Evolutionary conservation across 30 jellyfish, hydroid and myxozoan species (phyloP).

Genomic region (Haliclystus octoradiatus): DNA sequence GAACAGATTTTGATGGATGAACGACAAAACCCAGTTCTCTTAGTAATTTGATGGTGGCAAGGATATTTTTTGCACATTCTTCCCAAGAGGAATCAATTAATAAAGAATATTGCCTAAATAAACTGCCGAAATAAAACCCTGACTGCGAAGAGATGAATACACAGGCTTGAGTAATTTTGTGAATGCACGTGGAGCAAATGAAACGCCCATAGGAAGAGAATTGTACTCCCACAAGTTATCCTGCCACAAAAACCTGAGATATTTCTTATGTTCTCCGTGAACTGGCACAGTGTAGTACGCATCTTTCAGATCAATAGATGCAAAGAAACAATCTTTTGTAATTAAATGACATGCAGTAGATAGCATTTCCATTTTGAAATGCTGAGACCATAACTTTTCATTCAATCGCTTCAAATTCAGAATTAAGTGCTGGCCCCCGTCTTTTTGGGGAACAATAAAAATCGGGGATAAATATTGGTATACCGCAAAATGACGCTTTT

Average conservation of each 20-base stretch:
- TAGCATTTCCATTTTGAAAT: background rate
- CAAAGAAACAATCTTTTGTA: background rate
- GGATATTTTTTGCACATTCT: background rate
- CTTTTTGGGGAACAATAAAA: too few relatives aligned
- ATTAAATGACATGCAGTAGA: background rate
- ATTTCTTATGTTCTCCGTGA: background rate
- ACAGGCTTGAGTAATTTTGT: background rate
- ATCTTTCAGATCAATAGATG: background rate
- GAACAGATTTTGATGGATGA: conserved; percentile 20
- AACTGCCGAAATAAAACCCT: background rate
- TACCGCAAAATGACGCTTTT: too few relatives aligned
- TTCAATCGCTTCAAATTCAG: background rate
- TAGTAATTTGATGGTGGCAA: conserved; percentile 11
- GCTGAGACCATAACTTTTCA: background rate
- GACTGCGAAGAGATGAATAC: background rate
- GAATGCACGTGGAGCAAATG: background rate
- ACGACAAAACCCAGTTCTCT: conserved; percentile 25
- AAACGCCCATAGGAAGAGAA: background rate
- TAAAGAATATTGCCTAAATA: background rate
- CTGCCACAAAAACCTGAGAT: background rate
- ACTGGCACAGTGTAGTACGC: background rate
- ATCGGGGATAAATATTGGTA: too few relatives aligned
- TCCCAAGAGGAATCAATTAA: background rate
- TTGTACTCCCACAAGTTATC: background rate
- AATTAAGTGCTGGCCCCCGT: too few relatives aligned